Base-by-base conservation (phyloP, 2,113 vertebrate genomes). In the Naja naja region DNA sequence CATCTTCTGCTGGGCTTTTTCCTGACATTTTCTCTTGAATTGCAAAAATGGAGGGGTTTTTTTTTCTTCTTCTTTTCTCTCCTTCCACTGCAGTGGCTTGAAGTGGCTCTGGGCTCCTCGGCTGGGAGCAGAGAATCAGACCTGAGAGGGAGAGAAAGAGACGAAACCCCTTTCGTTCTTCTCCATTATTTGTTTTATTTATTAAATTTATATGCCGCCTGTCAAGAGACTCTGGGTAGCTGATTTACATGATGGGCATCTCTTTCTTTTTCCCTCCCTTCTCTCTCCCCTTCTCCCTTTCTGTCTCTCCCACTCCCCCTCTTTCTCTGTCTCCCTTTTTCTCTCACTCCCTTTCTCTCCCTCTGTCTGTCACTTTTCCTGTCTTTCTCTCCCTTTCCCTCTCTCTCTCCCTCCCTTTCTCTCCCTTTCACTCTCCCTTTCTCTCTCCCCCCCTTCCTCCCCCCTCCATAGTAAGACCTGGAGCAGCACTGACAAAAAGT, bases 351-450 rank as follows among this genome's bases (percentile, higher is more conserved):
- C 23, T 7, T 6, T 23, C 23, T 8, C 0, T 23, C 20, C 5
- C 22, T 56, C 5, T 1, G n/a, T n/a, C 54, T 54, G 4, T 54
- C 16, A 18, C 53, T 54, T 16, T 18, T 16, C 3, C 14, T 4
- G 2, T 54, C 14, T 4, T 4, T 20, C 18, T 20, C 18, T 22
- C 18, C 1, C 55, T 53, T 16, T 56, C 20, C 1, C 20, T 2
- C 5, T 4, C 5, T 22, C 18, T 1, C 18, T 55, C 20, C 1
- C 5, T 20, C 5, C 5, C 18, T 55, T 1, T 22, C 18, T 20
- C 55, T 56, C 6, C 1, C 5, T 54, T 16, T 8, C 6, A 1
- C 7, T 3, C 2, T 25, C 0, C 5, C 55, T 8, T 0, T 2
- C 6, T 23, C 55, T 2, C 1, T 23, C 22, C 2, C 22, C 55